phyloP scores from a whole-genome alignment of 2,113 vertebrate genomes.

The Nycticryphes semicollaris region DNA sequence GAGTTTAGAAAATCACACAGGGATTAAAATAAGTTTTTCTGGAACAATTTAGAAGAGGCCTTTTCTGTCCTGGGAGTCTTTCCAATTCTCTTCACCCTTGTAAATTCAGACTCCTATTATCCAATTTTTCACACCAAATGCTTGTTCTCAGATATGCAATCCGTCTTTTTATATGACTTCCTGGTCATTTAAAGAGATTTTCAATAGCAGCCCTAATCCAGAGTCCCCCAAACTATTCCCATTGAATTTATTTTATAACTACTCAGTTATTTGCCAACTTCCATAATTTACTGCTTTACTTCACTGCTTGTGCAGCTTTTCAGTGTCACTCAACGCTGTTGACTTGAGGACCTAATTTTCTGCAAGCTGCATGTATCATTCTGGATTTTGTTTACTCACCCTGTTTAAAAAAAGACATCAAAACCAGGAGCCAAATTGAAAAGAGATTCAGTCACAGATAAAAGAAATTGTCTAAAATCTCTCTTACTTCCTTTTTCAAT shows the following conservation, averaged over 20 bases:
- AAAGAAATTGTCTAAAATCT: background rate
- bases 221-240: background rate
- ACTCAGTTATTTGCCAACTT: background rate
- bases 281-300: background rate
- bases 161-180: background rate
- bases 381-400: fast-evolving
- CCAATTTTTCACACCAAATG: slow-evolving; percentile 6
- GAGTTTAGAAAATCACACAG: background rate
- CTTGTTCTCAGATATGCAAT: background rate
- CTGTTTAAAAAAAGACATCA: background rate
- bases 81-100: background rate
- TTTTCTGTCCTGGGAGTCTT: background rate
- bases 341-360: background rate
- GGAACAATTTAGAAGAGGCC: background rate
- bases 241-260: background rate
- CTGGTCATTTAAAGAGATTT: background rate
- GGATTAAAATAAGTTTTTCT: background rate
- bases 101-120: background rate
- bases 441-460: background rate
- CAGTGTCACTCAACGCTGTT: background rate
- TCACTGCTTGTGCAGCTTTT: background rate
- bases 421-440: background rate
- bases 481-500: background rate
- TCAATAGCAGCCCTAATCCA: background rate
- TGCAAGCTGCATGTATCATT: background rate